Base-by-base conservation (phyloP, 2,113 vertebrate species). In the Leucosticte australis region DNA sequence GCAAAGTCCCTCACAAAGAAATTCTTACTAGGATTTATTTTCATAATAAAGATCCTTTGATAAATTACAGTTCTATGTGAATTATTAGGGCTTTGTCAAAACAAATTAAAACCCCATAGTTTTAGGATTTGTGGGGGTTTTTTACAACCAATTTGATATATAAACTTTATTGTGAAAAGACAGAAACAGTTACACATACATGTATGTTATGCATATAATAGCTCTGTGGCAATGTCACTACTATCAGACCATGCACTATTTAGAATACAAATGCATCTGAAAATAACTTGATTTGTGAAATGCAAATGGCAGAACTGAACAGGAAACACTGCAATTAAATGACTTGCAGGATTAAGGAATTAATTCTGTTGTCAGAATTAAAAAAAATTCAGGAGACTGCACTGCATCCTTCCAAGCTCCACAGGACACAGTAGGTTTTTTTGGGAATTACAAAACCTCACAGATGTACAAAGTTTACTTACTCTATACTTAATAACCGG, bases 11-110 rank as follows among this genome's bases (percentile, higher is more conserved):
- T 83, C 53, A 46, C 60, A 92, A 93, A 94, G 73, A 50, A 86
- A 88, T 95, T 81, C 74, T 90, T 93, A 83, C 39, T 76, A 82
- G 77, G 75, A 94, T 94, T 96, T 96, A 95, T 95, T 97, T 97
- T 95, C 46, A 55, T 96, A 94, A 96, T 94, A 95, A 94, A 96
- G 59, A 42, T 50, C 22, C n/a, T 94, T 84, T 93, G 67, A 91
- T 92, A 93, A 96, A 87, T 94, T 87, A 81, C 50, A 55, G 23
- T 93, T 93, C 60, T 92, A 75, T 59, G 56, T 89, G 82, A 96
- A 94, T 84, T 84, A 71, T 84, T 94, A 79, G 63, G 64, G 59
- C 76, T 96, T 96, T 94, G 71, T 71, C 49, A n/a, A 87, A 74
- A 82, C 93, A 94, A 97, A 83, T 89, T 73, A 83, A 70, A 81